Base-by-base conservation (phyloP, 2,888 invertebrate species). In the Eueremaeus valkanovi region DNA sequence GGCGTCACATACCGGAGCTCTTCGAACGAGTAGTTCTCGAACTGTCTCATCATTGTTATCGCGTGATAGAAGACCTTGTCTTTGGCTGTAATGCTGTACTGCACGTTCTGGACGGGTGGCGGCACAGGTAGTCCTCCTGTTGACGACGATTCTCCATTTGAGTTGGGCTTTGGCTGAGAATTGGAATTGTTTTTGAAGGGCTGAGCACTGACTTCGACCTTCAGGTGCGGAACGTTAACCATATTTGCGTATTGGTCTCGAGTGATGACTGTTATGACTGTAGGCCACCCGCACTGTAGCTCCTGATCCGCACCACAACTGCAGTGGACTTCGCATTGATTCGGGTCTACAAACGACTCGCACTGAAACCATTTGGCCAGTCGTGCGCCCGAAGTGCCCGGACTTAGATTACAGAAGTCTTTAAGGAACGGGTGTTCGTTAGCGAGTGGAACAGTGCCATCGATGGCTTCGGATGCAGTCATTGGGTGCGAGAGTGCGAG, bases 321-420 rank as follows among this genome's bases (percentile, higher is more conserved):
- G 81, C 90, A 90, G 77, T 90, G 86, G 74, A 95, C 88, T 84
- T 94, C 92, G 83, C 94, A 95, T 82, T 91, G 90, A 77, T 88
- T 84, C 0, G 95, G 93, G 84, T 96, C 96, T 70, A 96, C 90
- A 79, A 92, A 90, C 33, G 95, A 90, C 81, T 93, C 93, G 0
- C 95, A 95, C 82, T 95, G 93, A 75, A 98, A 85, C 96, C 97
- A 98, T 82, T 92, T 89, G 0, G 96, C 95, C 79, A 98, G 85
- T 74, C 96, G 88, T 5, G 95, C 96, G 0, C 98, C 97, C 81
- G 90, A 89, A 1, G 93, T 92, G 13, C 91, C 92, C 27, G 91
- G 89, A 0, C 90, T 89, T 75, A 94, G 93, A 42, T 89, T 88
- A 72, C 98, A 93, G 83, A 97, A 93, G 83, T 97, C 96, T 76